These are phyloP conservation scores for Caenorhabditis afra DNA, from an alignment of 2,888 invertebrate species.

Conservation along the genomic window DNA sequence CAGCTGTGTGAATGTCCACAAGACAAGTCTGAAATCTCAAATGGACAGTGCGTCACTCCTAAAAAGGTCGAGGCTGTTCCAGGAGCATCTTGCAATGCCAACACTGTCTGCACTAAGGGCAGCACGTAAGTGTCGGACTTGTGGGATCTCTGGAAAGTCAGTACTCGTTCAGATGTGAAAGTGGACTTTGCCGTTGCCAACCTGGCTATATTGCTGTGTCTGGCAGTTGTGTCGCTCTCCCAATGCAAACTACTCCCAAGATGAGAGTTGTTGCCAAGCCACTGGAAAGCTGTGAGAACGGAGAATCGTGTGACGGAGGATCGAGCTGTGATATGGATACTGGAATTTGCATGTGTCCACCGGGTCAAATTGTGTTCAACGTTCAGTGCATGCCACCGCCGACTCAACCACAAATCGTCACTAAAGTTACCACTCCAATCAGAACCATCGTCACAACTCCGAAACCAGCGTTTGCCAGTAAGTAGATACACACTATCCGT, in stretches of 20 bases:
- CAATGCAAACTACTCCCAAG: constrained; percentile 65
- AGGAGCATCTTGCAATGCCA: constrained; percentile 67
- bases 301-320: constrained; percentile 78
- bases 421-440: constrained; percentile 36
- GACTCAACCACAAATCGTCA: constrained; percentile 43
- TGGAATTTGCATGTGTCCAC: constrained; percentile 73
- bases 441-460: constrained; percentile 33
- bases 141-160: background rate
- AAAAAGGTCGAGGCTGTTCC: constrained; percentile 59
- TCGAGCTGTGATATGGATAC: constrained; percentile 72
- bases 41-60: constrained; percentile 70
- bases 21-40: constrained; percentile 70
- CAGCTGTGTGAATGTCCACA: constrained; percentile 76
- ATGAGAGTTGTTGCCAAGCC: constrained; percentile 70
- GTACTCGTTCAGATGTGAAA: constrained; percentile 60
- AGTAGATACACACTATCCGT: background rate
- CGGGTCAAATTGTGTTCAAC: constrained; percentile 69
- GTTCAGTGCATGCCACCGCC: constrained; percentile 69
- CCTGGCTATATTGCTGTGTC: constrained; percentile 67
- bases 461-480: constrained; percentile 43
- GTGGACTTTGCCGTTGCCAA: constrained; percentile 68
- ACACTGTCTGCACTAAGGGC: constrained; percentile 63
- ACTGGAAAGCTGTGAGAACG: constrained; percentile 75
- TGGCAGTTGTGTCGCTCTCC: constrained; percentile 65
- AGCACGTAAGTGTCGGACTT: constrained; percentile 52